Evolutionary conservation across 2,113 vertebrate genomes (phyloP), one percentile per base, ranked within the genome.

Genomic region (Excalfactoria chinensis): DNA sequence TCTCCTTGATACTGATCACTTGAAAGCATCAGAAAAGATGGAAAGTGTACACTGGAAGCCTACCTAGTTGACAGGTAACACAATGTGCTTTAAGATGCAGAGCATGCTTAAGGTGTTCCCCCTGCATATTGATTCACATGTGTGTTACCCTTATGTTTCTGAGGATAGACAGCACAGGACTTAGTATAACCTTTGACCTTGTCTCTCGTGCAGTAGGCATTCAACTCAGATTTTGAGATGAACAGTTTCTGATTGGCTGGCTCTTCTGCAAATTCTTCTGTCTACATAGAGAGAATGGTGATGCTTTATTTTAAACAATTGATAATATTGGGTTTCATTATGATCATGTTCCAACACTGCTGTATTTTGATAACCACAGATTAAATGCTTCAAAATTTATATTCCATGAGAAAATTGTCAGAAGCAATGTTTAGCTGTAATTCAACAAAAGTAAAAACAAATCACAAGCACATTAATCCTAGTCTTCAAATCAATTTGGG

Each of bases 311-410:
- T 88, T 58, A 68, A 71, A 19, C 48, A 71, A 51, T 34, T 49
- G n/a, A 3, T 78, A 74, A 35, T 62, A 8, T 76, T 80, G 56
- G 6, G 3, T 3, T 90, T 5, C 83, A 2, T 67, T 86, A 55
- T 32, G 22, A 62, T 53, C 14, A 3, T 1, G 1, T 49, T 93
- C 37, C 0, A 0, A 23, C n/a, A 63, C 21, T n/a, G 14, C 18
- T 71, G 43, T 74, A 60, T 77, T 74, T 84, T 86, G 11, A 62
- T 80, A 49, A 8, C 10, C 74, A 8, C 0, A 1, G 74, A 64
- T 77, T 49, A 63, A 78, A 34, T 4, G 0, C 18, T 84, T 74
- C 53, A 34, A 10, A 59, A 63, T 86, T 86, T 58, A 28, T 44
- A 26, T 70, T 92, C 25, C 34, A 17, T 68, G n/a, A 64, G 8